Evolutionary conservation across 2,113 vertebrate species (phyloP), one percentile per base, ranked within the genome.

Genomic region (Labeo rohita): DNA sequence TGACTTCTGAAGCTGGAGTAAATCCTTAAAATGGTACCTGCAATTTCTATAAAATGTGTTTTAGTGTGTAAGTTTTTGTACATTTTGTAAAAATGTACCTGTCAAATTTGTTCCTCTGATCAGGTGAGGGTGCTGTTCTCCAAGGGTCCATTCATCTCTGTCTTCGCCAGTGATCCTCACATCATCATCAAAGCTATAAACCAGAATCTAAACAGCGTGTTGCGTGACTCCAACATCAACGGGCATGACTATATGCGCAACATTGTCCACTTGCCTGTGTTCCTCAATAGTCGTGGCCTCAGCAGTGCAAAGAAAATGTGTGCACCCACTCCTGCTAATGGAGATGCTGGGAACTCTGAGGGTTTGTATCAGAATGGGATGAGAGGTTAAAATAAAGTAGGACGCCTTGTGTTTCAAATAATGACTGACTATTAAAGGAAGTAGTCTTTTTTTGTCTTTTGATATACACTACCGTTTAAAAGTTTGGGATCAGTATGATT

Each of bases 171-270:
- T 87, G 98, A 99, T 86, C 98, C 98, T 0, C 98, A 99, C 89
- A 99, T 99, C 89, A 99, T 99, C 86, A 99, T 99, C 90, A 99
- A 99, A 89, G 98, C 98, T 61, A 99, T 99, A 90, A 99, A 99
- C 93, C 98, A 99, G 95, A 99, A 98, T 93, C 97, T 99, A 74
- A 99, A 95, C 92, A 97, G 96, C 6, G 98, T 99, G 83, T 95
- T 99, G 0, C 92, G 98, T 0, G 98, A 99, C 90, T 99, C 98
- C 66, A 99, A 99, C 92, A 99, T 99, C 90, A 99, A 99, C 2
- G 98, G 98, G 0, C 98, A 99, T 0, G 98, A 99, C 93, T 99
- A 99, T 89, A 99, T 99, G 98, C 90, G 98, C 52, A 98, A 98
- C 88, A 97, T 98, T 21, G 98, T 99, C 16, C 98, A 99, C 84